phyloP scores from a whole-genome alignment of 2,113 vertebrate genomes.

The Progne subis region DNA sequence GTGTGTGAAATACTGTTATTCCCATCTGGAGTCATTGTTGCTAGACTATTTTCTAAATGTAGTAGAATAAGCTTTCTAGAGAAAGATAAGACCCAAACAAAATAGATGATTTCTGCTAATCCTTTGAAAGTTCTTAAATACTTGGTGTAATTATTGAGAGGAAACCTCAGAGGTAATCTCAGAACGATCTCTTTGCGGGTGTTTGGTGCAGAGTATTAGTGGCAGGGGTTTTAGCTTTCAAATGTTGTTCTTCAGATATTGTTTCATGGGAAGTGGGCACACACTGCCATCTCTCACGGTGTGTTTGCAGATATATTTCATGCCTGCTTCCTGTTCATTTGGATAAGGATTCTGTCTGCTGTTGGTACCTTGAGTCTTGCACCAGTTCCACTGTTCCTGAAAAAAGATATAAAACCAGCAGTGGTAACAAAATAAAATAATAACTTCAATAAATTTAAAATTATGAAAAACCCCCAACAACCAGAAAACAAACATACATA shows the following conservation, averaged over 20 bases:
- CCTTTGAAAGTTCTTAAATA: not conserved
- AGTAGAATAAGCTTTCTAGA: not conserved
- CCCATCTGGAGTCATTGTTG: not conserved
- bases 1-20: conserved; percentile 1
- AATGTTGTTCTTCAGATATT: not conserved
- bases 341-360: not conserved
- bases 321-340: not conserved
- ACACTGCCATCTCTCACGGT: not conserved
- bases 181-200: not conserved
- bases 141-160: not conserved
- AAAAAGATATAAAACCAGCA: not conserved
- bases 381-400: not conserved
- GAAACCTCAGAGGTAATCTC: not conserved
- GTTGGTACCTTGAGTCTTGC: not conserved
- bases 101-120: not conserved
- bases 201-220: not conserved
- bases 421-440: not conserved
- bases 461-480: not conserved
- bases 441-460: not conserved
- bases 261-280: not conserved
- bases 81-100: not conserved
- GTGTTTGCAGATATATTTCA: not conserved
- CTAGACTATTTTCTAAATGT: not conserved
- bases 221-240: not conserved
- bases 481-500: not conserved